Evolutionary conservation across 2,888 invertebrate genomes (phyloP), one percentile per base, ranked within the genome.

Genomic region (Dolichomitus sp.): DNA sequence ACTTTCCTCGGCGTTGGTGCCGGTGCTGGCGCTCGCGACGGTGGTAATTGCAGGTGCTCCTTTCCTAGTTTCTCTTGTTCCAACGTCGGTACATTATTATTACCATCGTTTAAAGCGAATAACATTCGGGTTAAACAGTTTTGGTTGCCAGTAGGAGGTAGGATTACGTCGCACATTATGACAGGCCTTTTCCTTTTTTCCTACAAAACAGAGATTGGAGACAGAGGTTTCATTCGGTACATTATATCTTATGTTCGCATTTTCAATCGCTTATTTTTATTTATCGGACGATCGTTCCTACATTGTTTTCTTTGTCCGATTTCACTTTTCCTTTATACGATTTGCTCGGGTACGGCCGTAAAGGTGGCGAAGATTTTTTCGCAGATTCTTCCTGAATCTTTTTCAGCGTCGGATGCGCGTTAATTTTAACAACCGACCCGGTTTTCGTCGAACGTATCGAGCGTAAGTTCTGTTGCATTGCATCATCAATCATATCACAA

Each of bases 81-180:
- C 42, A 42, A 42, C 42, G 42, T 42, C 42, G 42, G 42, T 42
- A 42, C 42, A 42, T 42, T 42, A 42, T 42, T 42, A 42, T 42
- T 42, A 42, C 42, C 9, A 42, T 12, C 42, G 42, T 42, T 42
- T 42, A 42, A 42, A 4, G 42, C 42, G 42, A 42, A 42, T 42
- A 42, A 42, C 42, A 42, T 42, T 42, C 42, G 42, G 7, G 42
- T 42, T 42, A 42, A 42, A 42, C 42, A 33, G 33, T 33, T 33
- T 33, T 33, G 33, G 33, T 33, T 33, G 33, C 1, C 33, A 33
- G 4, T 4, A 33, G 33, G 33, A 33, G 33, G 33, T 4, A 33
- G 1, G 33, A 33, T 33, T 33, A 33, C 33, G 4, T 33, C 33
- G 33, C 5, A 33, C 33, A 4, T 33, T 33, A 33, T 33, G 1